A percentile compares a stretch with the other conserved stretches of the same genome.
Evolutionary conservation across 2,888 invertebrate species (phyloP).

Genomic region (Athalia circularis): DNA sequence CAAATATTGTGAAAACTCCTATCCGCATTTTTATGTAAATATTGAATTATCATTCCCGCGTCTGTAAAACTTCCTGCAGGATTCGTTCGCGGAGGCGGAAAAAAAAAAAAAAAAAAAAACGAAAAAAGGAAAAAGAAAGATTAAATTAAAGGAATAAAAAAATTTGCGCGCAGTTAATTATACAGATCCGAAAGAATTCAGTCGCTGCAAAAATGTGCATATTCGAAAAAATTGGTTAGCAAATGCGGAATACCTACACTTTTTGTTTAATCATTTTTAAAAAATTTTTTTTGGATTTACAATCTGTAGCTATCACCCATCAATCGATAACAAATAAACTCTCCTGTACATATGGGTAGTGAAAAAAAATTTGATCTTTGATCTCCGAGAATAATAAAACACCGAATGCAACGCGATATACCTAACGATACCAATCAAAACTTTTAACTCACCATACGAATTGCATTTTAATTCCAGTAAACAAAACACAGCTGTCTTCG

Average conservation of each 20-base stretch:
- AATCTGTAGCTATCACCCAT: neutral
- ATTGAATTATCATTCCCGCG: slow-evolving; percentile 26
- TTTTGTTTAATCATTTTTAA: no score
- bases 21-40: slow-evolving; percentile 23
- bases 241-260: no score
- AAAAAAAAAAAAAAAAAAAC: neutral
- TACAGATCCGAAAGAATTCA: neutral
- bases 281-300: no score
- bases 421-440: slow-evolving; percentile 20
- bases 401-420: neutral
- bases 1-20: slow-evolving; percentile 33
- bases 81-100: no score
- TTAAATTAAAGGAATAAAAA: neutral
- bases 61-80: neutral
- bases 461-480: slow-evolving; percentile 31
- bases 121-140: neutral
- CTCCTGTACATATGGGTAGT: no score
- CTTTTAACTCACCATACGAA: slow-evolving; percentile 14
- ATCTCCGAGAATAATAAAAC: slow-evolving; percentile 18
- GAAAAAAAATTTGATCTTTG: neutral
- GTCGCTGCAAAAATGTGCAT: no score
- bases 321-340: neutral
- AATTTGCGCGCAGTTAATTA: neutral
- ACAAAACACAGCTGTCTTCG: slow-evolving; percentile 42
- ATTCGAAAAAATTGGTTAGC: no score